Conservation (phyloP, 2,797 vertebrate genomes). For the Rhabdophis nuchalis region DNA sequence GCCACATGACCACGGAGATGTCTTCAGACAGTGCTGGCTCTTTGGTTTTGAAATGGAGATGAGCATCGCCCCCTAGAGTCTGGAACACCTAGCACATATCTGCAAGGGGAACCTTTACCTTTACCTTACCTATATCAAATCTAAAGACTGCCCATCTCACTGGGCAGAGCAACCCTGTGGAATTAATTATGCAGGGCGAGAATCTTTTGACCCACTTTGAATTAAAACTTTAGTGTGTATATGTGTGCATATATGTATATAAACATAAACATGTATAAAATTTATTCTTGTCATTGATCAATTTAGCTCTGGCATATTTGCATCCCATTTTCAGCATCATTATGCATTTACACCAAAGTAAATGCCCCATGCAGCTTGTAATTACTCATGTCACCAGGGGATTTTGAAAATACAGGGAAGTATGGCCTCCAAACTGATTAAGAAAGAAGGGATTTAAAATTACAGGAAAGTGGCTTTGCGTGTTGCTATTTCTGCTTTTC, state of each 20-base stretch:
- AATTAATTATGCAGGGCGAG: neutral
- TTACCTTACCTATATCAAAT: neutral
- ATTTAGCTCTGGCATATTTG: neutral
- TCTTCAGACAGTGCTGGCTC: too few relatives aligned
- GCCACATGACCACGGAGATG: too few relatives aligned
- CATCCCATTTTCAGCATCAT: fast-evolving
- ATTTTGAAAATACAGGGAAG: neutral
- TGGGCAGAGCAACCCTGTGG: neutral
- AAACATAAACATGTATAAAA: neutral
- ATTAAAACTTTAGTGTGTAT: neutral
- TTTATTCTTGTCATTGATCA: neutral
- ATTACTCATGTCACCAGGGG: neutral
- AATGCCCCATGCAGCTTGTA: constrained; percentile 11
- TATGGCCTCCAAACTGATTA: neutral
- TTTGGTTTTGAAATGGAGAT: too few relatives aligned
- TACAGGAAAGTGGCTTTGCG: neutral
- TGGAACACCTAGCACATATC: too few relatives aligned
- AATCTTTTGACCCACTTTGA: neutral
- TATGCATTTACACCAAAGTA: neutral
- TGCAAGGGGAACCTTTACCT: too few relatives aligned
- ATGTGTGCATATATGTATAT: neutral
- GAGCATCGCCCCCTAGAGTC: too few relatives aligned
- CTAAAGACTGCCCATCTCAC: neutral
- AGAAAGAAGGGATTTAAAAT: neutral
- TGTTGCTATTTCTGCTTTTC: constrained; percentile 6